Percentiles rank a stretch among this genome's conserved stretches.
Conservation (phyloP, 2,113 vertebrate species). For the Odontophorus gujanensis region DNA sequence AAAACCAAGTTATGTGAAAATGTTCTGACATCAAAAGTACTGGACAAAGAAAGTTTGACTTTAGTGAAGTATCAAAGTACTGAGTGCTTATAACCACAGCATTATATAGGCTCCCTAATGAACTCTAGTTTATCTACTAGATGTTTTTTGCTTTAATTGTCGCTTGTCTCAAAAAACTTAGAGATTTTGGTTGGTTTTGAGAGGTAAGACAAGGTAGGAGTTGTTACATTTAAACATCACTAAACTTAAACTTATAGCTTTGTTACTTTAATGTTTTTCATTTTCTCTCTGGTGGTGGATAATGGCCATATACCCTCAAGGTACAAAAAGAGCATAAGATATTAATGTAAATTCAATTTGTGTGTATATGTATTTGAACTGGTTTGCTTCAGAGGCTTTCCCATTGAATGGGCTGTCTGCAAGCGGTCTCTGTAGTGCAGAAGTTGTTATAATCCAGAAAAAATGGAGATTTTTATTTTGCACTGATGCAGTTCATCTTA, state of each 20-base stretch:
- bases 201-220: not conserved
- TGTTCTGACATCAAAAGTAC: not conserved
- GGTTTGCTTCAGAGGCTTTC: conserved; percentile 1
- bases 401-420: conserved; percentile 35
- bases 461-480: not conserved
- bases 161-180: not conserved
- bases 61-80: fast-evolving
- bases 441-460: conserved; percentile 4
- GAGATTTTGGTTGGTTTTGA: not conserved
- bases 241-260: not conserved
- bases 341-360: not conserved
- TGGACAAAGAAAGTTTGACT: not conserved
- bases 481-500: conserved; percentile 63
- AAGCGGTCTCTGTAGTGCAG: not conserved
- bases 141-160: not conserved
- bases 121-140: not conserved
- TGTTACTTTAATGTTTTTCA: not conserved
- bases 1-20: not conserved
- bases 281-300: not conserved
- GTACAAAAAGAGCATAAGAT: not conserved
- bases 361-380: not conserved
- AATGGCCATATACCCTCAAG: not conserved
- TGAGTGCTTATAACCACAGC: not conserved
- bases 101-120: fast-evolving
- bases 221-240: not conserved